Evolutionary conservation across 2,888 invertebrate genomes (phyloP), one percentile per base, ranked within the genome.

Genomic region (Microchrysa polita): DNA sequence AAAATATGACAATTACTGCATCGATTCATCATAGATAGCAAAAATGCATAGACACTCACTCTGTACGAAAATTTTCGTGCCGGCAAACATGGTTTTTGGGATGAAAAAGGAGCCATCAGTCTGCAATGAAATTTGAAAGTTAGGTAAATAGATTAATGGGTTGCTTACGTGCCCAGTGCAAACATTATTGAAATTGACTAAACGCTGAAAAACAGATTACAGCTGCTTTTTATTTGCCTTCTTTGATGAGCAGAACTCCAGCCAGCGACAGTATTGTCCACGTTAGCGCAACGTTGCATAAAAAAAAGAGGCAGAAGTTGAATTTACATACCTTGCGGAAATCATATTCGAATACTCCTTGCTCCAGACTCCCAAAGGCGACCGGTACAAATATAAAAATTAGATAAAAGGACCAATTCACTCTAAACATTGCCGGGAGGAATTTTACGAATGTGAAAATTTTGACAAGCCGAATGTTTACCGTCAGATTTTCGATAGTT

Each of bases 51-150:
- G n/a, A n/a, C n/a, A 80, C 89, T 89, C 86, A 92, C 93, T 86
- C 83, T 88, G 87, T 71, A 93, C 87, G 81, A 88, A 90, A 74
- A 94, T 87, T 82, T 90, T 88, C 1, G 93, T 90, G 76, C 88
- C 89, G 81, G 90, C 90, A 83, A 90, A 91, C 79, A 94, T 84
- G 72, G 89, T 88, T 86, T 93, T 88, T 86, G 90, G 80, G 85
- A 87, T 79, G 80, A 81, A 82, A 77, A 87, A 86, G 59, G 85
- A 81, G 79, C 86, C 87, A 76, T 81, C 84, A 74, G 85, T 83
- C 83, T 87, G 86, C 81, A 67, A 67, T 4, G 14, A 16, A 44
- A 34, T 22, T 22, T 20, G 18, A 59, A 22, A 59, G 18, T 23
- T 18, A 59, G 20, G n/a, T 16, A 59, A 59, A 22, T 10, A 5